Evolutionary conservation across 2,113 vertebrate genomes (phyloP), one percentile per base, ranked within the genome.

Genomic region (Picathartes gymnocephalus): DNA sequence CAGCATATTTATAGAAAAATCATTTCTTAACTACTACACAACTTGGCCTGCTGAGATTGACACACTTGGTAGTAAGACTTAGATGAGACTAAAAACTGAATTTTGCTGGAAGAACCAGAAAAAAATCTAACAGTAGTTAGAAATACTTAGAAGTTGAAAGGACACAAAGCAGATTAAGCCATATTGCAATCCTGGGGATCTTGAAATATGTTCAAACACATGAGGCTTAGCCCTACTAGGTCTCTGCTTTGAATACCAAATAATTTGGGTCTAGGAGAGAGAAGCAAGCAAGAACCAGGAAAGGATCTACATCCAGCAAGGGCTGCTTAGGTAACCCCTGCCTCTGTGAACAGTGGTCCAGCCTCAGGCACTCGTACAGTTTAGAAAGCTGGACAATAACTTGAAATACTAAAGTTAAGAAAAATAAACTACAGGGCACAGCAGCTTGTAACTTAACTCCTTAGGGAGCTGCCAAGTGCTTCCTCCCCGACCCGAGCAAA

Each of bases 341-440:
- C 40, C 22, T 35, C 64, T 50, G 39, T 2, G 13, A 80, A 30
- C 4, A 57, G 24, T 45, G 45, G 20, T 47, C 61, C 23, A 8
- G 37, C 60, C 54, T 65, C 45, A 1, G 69, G 37, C 74, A 77
- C 28, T 6, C 1, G 1, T 5, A 61, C 22, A 61, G 39, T 45
- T 95, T 47, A 80, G 45, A 85, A 92, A 82, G 71, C 31, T 50
- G 39, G 66, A 61, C 47, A 89, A 4, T 15, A 79, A 58, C n/a
- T 6, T 30, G 30, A 74, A 85, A 76, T 15, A 23, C 21, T 71
- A 16, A 73, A 3, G 9, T 42, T 86, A 27, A 80, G 62, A 44
- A 82, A 90, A 92, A 57, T 30, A 66, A 91, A 64, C 71, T 77
- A 80, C 27, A 51, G 51, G 42, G 50, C 62, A 82, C 58, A 85